Evolutionary conservation across 2,797 vertebrate genomes (phyloP), one percentile per base, ranked within the genome.

Genomic region (Holocentrus rufus): DNA sequence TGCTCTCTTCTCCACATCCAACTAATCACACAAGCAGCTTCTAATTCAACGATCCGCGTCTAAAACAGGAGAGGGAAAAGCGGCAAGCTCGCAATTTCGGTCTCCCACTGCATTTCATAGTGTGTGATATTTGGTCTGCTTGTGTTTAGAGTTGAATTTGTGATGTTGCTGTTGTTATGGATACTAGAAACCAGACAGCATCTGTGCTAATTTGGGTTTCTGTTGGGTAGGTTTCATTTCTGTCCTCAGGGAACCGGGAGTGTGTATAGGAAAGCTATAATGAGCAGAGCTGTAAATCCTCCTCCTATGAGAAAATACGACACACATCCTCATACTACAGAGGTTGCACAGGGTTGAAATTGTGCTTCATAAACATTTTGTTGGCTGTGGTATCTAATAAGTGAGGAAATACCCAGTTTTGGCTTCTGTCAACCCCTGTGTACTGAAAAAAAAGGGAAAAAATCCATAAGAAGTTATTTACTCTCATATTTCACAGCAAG

Each of bases 201-300:
- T 65, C 30, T 52, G 49, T 39, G 58, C 14, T 69, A 39, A 68
- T 87, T 66, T 66, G 8, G 17, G 50, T 67, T 52, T 59, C 36
- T n/a, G 65, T 63, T 69, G 54, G 34, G 36, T 53, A 15, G 34
- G 31, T 75, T 36, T 39, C 11, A 42, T 75, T 72, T 72, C n/a
- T 50, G 11, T 50, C 53, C 50, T 7, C 4, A 36, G 56, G 49
- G 10, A 6, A 65, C 11, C 5, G 46, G n/a, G 34, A 65, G 63
- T 69, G 34, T 72, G 36, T 44, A 53, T 1, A 25, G 22, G 7
- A 15, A 47, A 27, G 34, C 25, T 65, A 22, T 74, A 77, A 80
- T 65, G 31, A 82, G 25, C 49, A 46, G 15, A 7, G 4, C 31
- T 7, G 10, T 8, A 57, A 75, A 75, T 65, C 42, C 52, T 69